Evolutionary conservation across 2,797 vertebrate genomes (phyloP).

Genomic region (Labeo calbasu): DNA sequence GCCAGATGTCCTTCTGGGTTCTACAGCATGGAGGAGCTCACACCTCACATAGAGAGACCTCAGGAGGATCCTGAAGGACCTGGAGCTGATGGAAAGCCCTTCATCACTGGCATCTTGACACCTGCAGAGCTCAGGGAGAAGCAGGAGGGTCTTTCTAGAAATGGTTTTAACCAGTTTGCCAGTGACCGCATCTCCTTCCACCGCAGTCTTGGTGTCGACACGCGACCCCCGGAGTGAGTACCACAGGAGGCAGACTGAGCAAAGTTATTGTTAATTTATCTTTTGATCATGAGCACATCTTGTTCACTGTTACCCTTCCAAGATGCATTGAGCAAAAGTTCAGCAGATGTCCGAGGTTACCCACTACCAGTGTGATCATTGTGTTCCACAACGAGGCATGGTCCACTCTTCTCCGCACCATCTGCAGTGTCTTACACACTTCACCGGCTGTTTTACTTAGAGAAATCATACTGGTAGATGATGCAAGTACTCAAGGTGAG

Average conservation of each 20-base stretch:
- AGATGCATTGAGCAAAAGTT: slow-evolving; percentile 84
- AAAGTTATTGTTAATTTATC: neutral
- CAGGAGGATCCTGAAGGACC: slow-evolving; percentile 77
- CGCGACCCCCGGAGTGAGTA: slow-evolving; percentile 82
- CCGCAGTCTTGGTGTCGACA: slow-evolving; percentile 82
- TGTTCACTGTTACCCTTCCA: slow-evolving; percentile 8
- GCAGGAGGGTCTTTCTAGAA: slow-evolving; percentile 75
- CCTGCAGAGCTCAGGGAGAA: slow-evolving; percentile 75
- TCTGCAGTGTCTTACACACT: slow-evolving; percentile 83
- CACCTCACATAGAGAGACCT: slow-evolving; percentile 78
- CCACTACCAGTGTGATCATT: slow-evolving; percentile 84
- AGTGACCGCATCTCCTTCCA: slow-evolving; percentile 86
- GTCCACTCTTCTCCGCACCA: slow-evolving; percentile 83
- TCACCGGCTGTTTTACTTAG: slow-evolving; percentile 80
- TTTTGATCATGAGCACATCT: neutral
- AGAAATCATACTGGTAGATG: slow-evolving; percentile 85
- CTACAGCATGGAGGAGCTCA: slow-evolving; percentile 80
- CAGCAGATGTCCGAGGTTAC: slow-evolving; percentile 78
- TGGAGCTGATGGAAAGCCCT: slow-evolving; percentile 79
- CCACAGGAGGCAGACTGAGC: neutral
- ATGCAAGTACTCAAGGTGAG: slow-evolving; percentile 85
- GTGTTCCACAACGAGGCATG: slow-evolving; percentile 88
- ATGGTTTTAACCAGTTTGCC: slow-evolving; percentile 87
- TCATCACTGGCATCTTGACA: slow-evolving; percentile 71
- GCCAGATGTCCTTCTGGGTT: slow-evolving; percentile 76